Evolutionary conservation across 2,888 invertebrate species (phyloP), one percentile per base, ranked within the genome.

Genomic region (Eurytoma californica): DNA sequence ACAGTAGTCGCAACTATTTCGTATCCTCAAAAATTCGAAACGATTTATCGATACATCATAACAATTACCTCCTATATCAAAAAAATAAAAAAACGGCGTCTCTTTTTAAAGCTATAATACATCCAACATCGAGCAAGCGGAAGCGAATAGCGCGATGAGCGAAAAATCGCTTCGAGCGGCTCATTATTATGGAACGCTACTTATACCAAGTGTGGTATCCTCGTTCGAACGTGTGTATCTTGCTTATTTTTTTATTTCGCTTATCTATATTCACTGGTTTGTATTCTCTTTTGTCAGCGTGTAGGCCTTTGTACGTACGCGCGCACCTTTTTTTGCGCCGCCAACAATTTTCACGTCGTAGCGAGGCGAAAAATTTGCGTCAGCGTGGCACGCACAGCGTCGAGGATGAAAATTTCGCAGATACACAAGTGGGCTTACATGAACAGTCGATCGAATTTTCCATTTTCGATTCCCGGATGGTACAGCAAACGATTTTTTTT

Each of bases 201-300:
- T 81, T 81, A 78, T 80, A 82, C 76, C 66, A 47, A 80, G 63
- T 79, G 80, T 81, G 83, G 78, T 82, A 84, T 82, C 72, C 79
- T 77, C 67, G 68, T 77, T 80, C 77, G 77, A 77, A 77, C 72
- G 61, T 67, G 53, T 77, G 68, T 67, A 63, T 53, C 16, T 18
- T 39, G 67, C 20, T 55, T 55, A 4, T 14, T 63, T 68, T 30
- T 24, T 55, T 39, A 60, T 5, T 18, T 61, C 28, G 12, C 24
- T 72, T 24, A 24, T 39, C 39, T 39, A 9, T 39, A 39, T 9
- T 39, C 39, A 39, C 9, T 9, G 7, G 39, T 39, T 39, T 39
- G 7, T 39, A 9, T 39, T 39, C 9, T 39, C 39, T 39, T 39
- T 39, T 39, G 39, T 39, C 39, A 39, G 39, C 39, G 39, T 39